Evolutionary conservation across 2,888 invertebrate genomes (phyloP).

Genomic region (Argyresthia albistria): DNA sequence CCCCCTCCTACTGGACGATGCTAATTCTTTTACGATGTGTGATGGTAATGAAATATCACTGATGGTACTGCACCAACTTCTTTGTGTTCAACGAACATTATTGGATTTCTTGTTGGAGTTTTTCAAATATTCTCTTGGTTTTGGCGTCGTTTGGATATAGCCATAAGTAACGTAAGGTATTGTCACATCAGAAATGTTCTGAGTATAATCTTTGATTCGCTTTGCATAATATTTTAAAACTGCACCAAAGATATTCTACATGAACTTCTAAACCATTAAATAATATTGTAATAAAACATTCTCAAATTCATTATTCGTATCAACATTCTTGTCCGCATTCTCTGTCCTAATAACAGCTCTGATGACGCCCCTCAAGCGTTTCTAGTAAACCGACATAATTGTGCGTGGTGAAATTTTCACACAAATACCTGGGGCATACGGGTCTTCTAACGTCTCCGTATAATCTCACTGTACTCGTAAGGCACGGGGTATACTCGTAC

Average conservation of each 20-base stretch:
- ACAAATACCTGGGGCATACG: conserved; percentile 33
- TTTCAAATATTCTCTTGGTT: too few species aligned
- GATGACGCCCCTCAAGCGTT: not conserved
- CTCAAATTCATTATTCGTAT: too few species aligned
- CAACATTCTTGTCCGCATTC: not conserved
- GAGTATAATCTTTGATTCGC: too few species aligned
- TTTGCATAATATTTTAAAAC: too few species aligned
- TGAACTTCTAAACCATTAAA: too few species aligned
- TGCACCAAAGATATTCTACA: too few species aligned
- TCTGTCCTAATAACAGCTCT: not conserved
- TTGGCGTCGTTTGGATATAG: too few species aligned
- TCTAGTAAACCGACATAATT: not conserved
- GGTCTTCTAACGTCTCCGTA: conserved; percentile 27
- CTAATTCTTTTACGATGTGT: conserved; percentile 61
- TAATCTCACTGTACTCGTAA: conserved; percentile 50
- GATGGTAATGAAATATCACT: conserved; percentile 48
- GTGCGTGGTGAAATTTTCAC: conserved; percentile 59
- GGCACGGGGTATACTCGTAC: conserved; percentile 55
- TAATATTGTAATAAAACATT: too few species aligned
- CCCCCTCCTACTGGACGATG: conserved; percentile 32
- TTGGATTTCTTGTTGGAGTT: not conserved
- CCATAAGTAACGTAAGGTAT: too few species aligned
- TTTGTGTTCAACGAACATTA: not conserved
- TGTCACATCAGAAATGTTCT: too few species aligned
- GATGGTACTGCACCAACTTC: conserved; percentile 4